phyloP scores from a whole-genome alignment of 2,888 invertebrate species.

The Leptopterna dolabrata region DNA sequence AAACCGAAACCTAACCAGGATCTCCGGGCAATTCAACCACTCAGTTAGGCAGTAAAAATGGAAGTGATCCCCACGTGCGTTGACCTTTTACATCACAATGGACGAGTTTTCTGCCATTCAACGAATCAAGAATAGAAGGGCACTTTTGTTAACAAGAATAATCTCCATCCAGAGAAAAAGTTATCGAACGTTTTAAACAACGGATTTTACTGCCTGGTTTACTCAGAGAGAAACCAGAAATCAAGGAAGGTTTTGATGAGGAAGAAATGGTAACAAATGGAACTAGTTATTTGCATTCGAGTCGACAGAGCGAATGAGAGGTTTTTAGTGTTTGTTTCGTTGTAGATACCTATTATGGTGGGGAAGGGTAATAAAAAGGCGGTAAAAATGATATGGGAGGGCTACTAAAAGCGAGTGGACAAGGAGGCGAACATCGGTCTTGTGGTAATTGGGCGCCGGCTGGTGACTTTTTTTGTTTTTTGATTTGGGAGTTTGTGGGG shows the following conservation, averaged over 20 bases:
- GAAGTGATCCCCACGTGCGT: not conserved
- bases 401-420: not conserved
- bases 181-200: not conserved
- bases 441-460: not conserved
- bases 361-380: not conserved
- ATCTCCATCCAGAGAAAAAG: not conserved
- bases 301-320: not conserved
- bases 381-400: not conserved
- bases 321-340: not conserved
- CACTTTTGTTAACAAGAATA: not conserved
- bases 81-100: not conserved
- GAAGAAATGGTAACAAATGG: not conserved
- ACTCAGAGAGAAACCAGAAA: not conserved
- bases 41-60: not conserved
- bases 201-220: not conserved
- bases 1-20: not conserved
- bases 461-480: not conserved
- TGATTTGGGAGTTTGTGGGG: not conserved
- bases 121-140: not conserved
- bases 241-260: not conserved
- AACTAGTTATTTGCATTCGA: not conserved
- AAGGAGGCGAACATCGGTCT: not conserved
- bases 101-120: not conserved
- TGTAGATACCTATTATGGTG: not conserved
- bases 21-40: not conserved